Base-by-base conservation (phyloP, 1,140 invertebrate species). In the Apis laboriosa region DNA sequence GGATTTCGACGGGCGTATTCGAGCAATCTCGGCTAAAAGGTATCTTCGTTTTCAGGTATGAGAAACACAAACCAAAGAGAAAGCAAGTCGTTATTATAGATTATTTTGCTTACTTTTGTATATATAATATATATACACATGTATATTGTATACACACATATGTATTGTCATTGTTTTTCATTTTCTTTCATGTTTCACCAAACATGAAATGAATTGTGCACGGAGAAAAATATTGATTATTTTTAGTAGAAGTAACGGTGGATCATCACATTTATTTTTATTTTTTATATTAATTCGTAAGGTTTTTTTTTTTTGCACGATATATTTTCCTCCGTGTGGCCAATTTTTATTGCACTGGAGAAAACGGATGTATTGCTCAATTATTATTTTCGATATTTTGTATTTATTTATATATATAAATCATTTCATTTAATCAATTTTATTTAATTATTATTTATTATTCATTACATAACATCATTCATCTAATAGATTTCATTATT, bases 41-140 rank as follows among this genome's bases (percentile, higher is more conserved):
- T 90, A 90, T 85, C 84, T 88, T 87, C 82, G 86, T 89, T 63
- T 49, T 89, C 90, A 92, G 91, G 92, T 93, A 93, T 92, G 92
- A 88, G 88, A 83, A 64, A 75, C 43, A 72, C 60, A 83, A 72
- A 75, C 77, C 64, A 64, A 77, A 73, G 77, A 66, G 28, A 51
- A 53, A 82, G 51, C 56, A 70, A 43, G 77, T 77, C 56, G 64
- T 87, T 79, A 21, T 81, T 28, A 80, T 79, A 61, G n/a, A 84
- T 83, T 89, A 68, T 73, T 67, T 74, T 75, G 15, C 60, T 75
- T 49, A 75, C 19, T 49, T 75, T 34, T 75, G 34, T 72, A 56
- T 21, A 74, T 49, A 67, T 19, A 21, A 34, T 9, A 67, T 13
- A 60, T 55, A 15, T 55, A 17, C 61, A 75, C n/a, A 49, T 60